A percentile compares a stretch with the other conserved stretches of the same genome.
These are phyloP conservation scores for Papilio gigon DNA, from an alignment of 2,888 invertebrate species.

Conservation along the genomic window DNA sequence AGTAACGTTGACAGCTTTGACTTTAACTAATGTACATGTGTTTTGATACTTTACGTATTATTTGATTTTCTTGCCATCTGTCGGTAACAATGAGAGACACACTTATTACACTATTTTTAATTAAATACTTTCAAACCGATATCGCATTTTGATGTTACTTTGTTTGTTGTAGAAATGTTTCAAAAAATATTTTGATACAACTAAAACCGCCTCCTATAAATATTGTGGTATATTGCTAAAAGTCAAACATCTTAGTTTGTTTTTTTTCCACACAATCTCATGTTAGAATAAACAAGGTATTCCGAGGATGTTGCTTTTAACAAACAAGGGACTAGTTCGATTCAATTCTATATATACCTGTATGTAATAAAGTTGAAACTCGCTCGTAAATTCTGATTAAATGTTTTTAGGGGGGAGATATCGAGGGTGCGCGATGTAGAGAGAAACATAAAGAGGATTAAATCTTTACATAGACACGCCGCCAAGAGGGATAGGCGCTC, in stretches of 20 bases:
- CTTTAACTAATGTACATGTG: slow-evolving; percentile 14
- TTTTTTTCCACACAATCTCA: slow-evolving; percentile 6
- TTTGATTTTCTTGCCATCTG: not conserved
- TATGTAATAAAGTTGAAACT: slow-evolving; percentile 35
- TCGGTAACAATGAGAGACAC: no score
- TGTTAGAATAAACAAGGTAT: slow-evolving; percentile 18
- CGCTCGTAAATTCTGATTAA: slow-evolving; percentile 36
- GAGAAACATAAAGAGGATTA: slow-evolving; percentile 33
- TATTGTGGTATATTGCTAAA: not conserved
- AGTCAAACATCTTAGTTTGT: slow-evolving; percentile 11
- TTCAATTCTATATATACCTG: slow-evolving; percentile 26
- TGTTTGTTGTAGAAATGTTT: no score
- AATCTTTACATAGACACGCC: slow-evolving; percentile 22
- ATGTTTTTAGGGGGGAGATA: slow-evolving; percentile 30
- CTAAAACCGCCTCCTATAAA: no score
- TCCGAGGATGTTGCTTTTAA: slow-evolving; percentile 8
- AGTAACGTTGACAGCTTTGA: slow-evolving; percentile 9
- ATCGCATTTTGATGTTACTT: no score
- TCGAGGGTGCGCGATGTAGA: slow-evolving; percentile 30
- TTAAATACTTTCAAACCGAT: no score
- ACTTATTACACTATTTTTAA: no score
- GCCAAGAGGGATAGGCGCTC: not conserved
- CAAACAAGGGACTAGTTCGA: slow-evolving; percentile 31
- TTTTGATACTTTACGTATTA: not conserved
- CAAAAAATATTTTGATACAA: no score